phyloP scores from a whole-genome alignment of 2,113 vertebrate genomes.

The Condylura cristata region DNA sequence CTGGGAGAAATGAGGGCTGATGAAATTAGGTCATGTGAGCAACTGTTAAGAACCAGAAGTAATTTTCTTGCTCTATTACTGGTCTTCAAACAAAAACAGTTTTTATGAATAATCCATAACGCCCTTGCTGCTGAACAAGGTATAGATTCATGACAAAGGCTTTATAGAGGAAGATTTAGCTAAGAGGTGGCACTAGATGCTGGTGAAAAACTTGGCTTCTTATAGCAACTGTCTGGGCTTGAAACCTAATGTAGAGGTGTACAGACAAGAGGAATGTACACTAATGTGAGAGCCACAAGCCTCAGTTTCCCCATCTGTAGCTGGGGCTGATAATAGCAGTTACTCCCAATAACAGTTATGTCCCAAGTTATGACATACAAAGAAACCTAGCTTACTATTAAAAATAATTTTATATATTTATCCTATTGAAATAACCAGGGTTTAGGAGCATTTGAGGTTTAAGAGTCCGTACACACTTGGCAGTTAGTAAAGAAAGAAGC shows the following conservation, averaged over 20 bases:
- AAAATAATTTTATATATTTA: background rate
- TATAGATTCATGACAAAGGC: background rate
- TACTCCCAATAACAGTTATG: too few relatives aligned
- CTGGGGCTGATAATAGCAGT: background rate
- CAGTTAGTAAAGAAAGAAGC: background rate
- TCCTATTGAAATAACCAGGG: background rate
- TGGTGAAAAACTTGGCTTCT: background rate
- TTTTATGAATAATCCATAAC: background rate
- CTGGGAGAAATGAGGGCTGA: background rate
- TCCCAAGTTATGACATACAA: background rate
- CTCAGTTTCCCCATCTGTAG: background rate
- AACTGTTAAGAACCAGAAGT: background rate
- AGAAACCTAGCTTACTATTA: background rate
- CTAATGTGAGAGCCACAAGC: accelerated
- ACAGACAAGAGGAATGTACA: background rate
- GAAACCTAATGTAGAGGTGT: background rate
- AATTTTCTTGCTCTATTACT: background rate
- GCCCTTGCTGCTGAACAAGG: background rate
- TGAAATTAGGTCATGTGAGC: background rate
- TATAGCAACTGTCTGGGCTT: background rate
- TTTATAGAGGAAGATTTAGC: background rate
- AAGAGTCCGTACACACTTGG: background rate
- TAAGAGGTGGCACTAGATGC: background rate
- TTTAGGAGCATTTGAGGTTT: background rate
- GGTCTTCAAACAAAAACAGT: background rate